These are phyloP conservation scores for Panagrolaimus sp. DNA, from an alignment of 1,140 invertebrate species.

Conservation along the genomic window DNA sequence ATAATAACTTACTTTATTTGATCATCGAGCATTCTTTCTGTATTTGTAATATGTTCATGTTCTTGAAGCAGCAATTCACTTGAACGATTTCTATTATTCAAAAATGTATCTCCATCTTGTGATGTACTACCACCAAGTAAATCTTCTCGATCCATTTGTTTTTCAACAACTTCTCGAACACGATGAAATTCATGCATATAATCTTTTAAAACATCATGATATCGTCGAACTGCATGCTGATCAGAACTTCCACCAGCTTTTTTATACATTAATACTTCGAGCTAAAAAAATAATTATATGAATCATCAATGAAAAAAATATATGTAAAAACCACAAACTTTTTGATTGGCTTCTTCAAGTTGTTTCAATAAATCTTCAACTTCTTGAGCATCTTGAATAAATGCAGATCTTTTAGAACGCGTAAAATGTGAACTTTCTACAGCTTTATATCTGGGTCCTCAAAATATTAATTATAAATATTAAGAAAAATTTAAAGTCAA, in stretches of 20 bases:
- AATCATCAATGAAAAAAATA: neutral
- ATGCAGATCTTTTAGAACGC: constrained; percentile 4
- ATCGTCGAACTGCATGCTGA: constrained; percentile 9
- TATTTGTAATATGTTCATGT: constrained; percentile 44
- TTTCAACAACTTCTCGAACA: constrained; percentile 10
- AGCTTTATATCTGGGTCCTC: constrained; percentile 8
- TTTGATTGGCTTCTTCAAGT: neutral
- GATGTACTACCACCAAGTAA: constrained; percentile 29
- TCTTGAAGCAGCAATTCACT: constrained; percentile 40
- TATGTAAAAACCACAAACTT: neutral
- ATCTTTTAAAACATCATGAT: neutral
- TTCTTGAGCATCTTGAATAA: constrained; percentile 11
- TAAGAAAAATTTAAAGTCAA: neutral
- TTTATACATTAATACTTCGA: neutral
- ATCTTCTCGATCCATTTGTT: constrained; percentile 29
- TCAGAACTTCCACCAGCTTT: constrained; percentile 8
- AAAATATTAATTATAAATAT: neutral
- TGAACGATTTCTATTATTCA: constrained; percentile 38
- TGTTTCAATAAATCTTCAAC: constrained; percentile 10
- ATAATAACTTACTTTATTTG: constrained; percentile 37
- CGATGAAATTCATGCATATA: constrained; percentile 11
- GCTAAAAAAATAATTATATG: neutral
- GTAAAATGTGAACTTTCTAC: constrained; percentile 10
- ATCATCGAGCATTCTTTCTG: constrained; percentile 46
- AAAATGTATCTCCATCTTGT: constrained; percentile 23